These are phyloP conservation scores for Schlechtendalia chinensis DNA, from an alignment of 1,140 invertebrate species.

Conservation along the genomic window DNA sequence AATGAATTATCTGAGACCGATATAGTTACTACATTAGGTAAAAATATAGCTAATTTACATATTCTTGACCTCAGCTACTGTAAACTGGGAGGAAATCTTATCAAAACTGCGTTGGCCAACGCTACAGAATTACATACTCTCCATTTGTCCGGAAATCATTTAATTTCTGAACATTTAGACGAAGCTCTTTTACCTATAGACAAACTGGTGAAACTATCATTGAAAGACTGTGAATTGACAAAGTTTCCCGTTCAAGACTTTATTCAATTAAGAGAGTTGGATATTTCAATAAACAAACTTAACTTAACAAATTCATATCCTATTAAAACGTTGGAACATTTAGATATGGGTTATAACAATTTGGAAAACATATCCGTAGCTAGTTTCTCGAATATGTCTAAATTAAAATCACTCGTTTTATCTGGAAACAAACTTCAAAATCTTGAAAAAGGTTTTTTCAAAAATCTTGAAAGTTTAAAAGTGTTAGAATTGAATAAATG, in stretches of 20 bases:
- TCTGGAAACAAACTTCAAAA: conserved; percentile 68
- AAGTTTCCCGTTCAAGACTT: conserved; percentile 66
- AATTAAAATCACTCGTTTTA: conserved; percentile 65
- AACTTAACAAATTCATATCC: conserved; percentile 67
- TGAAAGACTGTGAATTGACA: conserved; percentile 66
- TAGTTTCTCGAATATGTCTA: conserved; percentile 69
- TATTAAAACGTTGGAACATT: conserved; percentile 63
- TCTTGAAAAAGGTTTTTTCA: conserved; percentile 67
- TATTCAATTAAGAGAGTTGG: conserved; percentile 62
- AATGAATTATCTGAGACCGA: conserved; percentile 67
- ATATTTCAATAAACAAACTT: conserved; percentile 69
- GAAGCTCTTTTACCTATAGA: conserved; percentile 65
- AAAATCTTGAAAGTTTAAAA: conserved; percentile 66
- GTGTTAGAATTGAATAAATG: conserved; percentile 69
- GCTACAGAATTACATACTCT: conserved; percentile 67
- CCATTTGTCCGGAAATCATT: conserved; percentile 66
- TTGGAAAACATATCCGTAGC: conserved; percentile 65
- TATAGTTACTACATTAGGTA: conserved; percentile 64
- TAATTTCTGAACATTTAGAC: conserved; percentile 66
- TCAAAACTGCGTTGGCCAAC: conserved; percentile 68
- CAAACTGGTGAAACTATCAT: conserved; percentile 65
- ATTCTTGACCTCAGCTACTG: conserved; percentile 69
- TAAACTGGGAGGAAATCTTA: conserved; percentile 65
- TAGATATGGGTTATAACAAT: conserved; percentile 58
- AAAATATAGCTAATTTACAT: conserved; percentile 66